These are phyloP conservation scores for Casuarius casuarius DNA, from an alignment of 2,113 vertebrate species.

Conservation along the genomic window DNA sequence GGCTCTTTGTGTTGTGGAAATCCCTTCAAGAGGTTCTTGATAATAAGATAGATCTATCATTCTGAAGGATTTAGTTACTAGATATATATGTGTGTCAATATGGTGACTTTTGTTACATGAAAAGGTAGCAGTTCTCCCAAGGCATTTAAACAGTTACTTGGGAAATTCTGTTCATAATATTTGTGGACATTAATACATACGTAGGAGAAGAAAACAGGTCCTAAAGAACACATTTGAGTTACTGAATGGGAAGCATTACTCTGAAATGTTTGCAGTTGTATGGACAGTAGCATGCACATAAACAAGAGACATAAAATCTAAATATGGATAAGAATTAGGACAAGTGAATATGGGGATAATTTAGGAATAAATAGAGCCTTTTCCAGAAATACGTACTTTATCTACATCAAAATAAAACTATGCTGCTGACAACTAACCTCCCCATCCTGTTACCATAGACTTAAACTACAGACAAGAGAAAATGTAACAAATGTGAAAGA, in stretches of 20 bases:
- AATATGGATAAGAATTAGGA: background rate
- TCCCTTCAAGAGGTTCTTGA: background rate
- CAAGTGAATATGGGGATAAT: background rate
- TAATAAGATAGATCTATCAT: background rate
- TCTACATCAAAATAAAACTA: background rate
- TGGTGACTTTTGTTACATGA: background rate
- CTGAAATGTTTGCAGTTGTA: background rate
- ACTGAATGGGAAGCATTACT: background rate
- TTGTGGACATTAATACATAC: background rate
- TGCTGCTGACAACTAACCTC: background rate
- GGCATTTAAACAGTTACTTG: background rate
- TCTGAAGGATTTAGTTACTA: background rate
- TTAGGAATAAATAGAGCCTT: background rate
- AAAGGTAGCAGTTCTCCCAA: background rate
- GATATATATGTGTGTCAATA: background rate
- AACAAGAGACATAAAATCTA: background rate
- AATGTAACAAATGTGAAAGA: background rate
- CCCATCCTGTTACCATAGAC: background rate
- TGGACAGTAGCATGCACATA: background rate
- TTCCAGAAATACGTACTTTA: background rate
- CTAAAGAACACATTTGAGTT: background rate
- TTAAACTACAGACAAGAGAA: background rate
- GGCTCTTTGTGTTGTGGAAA: background rate
- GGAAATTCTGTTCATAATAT: background rate
- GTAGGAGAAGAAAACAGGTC: background rate